Evolutionary conservation across 2,113 vertebrate species (phyloP).

Genomic region (Sterrhoptilus dennistouni): DNA sequence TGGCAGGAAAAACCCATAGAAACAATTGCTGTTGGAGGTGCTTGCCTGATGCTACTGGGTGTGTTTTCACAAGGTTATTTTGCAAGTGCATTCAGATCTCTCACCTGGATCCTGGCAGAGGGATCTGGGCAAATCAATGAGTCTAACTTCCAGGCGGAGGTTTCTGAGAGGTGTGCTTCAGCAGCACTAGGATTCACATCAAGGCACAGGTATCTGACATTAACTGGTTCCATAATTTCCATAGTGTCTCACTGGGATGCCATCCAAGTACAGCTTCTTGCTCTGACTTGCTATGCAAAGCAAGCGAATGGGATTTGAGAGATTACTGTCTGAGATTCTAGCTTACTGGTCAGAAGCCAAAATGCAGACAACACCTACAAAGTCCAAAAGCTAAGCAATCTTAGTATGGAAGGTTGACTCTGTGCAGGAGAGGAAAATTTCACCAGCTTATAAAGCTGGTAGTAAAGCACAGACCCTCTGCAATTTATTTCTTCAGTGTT

Average conservation of each 20-base stretch:
- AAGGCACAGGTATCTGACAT: background rate
- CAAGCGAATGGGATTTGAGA: background rate
- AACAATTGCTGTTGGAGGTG: background rate
- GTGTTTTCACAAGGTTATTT: background rate
- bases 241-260: background rate
- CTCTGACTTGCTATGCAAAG: conserved; percentile 24
- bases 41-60: background rate
- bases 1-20: background rate
- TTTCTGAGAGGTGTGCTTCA: background rate
- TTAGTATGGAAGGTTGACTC: background rate
- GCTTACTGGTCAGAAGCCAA: background rate
- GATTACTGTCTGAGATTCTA: background rate
- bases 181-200: background rate
- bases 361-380: background rate
- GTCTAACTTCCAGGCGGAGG: background rate
- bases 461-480: background rate
- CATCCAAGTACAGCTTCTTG: background rate
- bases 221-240: background rate
- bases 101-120: background rate
- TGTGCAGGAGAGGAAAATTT: background rate
- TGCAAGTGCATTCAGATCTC: background rate
- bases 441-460: fast-evolving
- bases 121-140: background rate
- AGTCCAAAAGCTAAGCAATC: background rate
- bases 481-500: background rate